These are phyloP conservation scores for Latrodectus hesperus DNA, from an alignment of 2,888 invertebrate genomes.

Conservation along the genomic window DNA sequence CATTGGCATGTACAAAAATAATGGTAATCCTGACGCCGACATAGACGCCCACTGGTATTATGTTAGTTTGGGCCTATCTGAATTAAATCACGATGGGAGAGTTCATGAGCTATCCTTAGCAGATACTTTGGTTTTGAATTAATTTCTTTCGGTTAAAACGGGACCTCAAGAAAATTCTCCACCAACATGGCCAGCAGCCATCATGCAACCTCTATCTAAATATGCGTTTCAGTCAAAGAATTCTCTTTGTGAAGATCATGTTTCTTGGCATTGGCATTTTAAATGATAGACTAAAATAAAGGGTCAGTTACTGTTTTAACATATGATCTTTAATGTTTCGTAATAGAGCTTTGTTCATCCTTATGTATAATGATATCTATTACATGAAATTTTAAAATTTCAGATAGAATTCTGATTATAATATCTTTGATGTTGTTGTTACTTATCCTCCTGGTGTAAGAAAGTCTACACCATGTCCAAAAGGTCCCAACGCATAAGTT, in stretches of 20 bases:
- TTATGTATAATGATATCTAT: too few relatives aligned
- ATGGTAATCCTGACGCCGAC: constrained; percentile 84
- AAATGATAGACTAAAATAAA: too few relatives aligned
- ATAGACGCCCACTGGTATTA: constrained; percentile 97
- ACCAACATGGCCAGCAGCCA: constrained; percentile 95
- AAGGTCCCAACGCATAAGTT: too few relatives aligned
- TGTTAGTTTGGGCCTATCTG: constrained; percentile 94
- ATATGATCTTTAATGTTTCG: too few relatives aligned
- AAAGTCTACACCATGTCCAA: too few relatives aligned
- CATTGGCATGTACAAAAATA: constrained; percentile 95
- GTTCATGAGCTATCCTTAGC: constrained; percentile 81
- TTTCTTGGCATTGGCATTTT: constrained; percentile 87
- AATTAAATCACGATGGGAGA: constrained; percentile 94
- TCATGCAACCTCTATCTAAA: constrained; percentile 94
- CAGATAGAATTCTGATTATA: too few relatives aligned
- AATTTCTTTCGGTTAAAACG: constrained; percentile 86
- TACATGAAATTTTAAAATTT: too few relatives aligned
- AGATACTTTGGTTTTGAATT: constrained; percentile 89
- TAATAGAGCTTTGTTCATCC: too few relatives aligned
- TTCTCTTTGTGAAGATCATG: constrained; percentile 90
- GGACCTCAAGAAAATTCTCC: constrained; percentile 82
- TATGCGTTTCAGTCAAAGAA: constrained; percentile 95
- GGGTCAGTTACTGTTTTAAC: too few relatives aligned
- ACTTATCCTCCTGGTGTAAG: too few relatives aligned
- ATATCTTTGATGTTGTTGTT: too few relatives aligned